phyloP scores from a whole-genome alignment of 2,888 invertebrate genomes.

The Metellina segmentata region DNA sequence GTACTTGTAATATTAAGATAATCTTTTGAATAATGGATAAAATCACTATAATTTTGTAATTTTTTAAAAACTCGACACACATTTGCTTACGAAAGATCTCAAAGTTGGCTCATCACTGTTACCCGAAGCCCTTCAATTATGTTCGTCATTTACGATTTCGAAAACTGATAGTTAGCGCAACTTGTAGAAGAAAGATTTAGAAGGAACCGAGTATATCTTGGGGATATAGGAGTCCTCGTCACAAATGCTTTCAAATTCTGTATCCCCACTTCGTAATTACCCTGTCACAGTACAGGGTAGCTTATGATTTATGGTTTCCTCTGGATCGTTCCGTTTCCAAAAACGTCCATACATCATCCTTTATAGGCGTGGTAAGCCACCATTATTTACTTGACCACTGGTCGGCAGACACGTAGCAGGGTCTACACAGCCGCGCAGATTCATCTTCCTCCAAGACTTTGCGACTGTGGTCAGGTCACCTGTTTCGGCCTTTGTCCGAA shows the following conservation, averaged over 20 bases:
- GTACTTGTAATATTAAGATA: too few species aligned
- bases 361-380: neutral
- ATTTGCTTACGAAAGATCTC: too few species aligned
- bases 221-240: neutral
- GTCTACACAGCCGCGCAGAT: neutral
- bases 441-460: neutral
- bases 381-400: constrained; percentile 30
- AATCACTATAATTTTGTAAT: too few species aligned
- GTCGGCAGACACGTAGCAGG: neutral
- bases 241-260: neutral
- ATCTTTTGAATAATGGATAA: too few species aligned
- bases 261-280: constrained; percentile 16
- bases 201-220: neutral
- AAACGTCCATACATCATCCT: constrained; percentile 18
- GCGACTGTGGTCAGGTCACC: constrained; percentile 21
- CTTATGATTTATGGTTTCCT: constrained; percentile 35
- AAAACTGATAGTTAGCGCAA: neutral
- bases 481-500: neutral
- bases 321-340: neutral
- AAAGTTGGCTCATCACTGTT: too few species aligned
- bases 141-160: neutral
- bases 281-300: constrained; percentile 24
- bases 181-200: too few species aligned
- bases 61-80: too few species aligned
- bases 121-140: too few species aligned